Percentiles rank a stretch among this genome's conserved stretches.
phyloP scores from a whole-genome alignment of 2,113 vertebrate species.

The Pseudorasbora parva region DNA sequence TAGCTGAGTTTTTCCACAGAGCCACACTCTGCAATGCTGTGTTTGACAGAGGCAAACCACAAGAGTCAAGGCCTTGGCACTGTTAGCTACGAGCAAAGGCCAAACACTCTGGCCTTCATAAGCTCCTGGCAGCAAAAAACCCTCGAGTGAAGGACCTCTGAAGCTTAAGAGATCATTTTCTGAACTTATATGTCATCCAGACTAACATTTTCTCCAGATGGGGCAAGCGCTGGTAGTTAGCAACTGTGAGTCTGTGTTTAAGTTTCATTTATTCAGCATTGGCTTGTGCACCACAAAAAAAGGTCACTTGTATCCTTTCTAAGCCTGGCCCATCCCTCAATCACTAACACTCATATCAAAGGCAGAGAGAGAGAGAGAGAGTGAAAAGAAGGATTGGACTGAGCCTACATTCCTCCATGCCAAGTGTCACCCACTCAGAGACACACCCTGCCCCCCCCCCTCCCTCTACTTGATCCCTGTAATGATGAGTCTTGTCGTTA shows the following conservation, averaged over 20 bases:
- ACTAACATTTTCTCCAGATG: conserved; percentile 34
- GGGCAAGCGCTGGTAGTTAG: conserved; percentile 37
- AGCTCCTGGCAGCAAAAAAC: conserved; percentile 43
- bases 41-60: conserved; percentile 34
- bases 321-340: conserved; percentile 26
- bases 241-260: conserved; percentile 6
- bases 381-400: conserved; percentile 13
- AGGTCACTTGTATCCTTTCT: conserved; percentile 4
- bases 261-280: conserved; percentile 30
- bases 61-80: conserved; percentile 46
- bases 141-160: conserved; percentile 35
- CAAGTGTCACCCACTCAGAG: conserved; percentile 44
- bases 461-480: conserved; percentile 67
- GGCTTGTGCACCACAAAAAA: background rate
- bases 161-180: conserved; percentile 44
- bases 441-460: conserved; percentile 56
- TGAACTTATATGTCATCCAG: conserved; percentile 23
- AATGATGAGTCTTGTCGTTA: conserved; percentile 94
- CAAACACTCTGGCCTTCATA: conserved; percentile 54
- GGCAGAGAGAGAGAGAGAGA: background rate
- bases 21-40: conserved; percentile 23
- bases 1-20: conserved; percentile 54
- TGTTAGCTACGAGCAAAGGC: conserved; percentile 45
- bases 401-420: conserved; percentile 66
- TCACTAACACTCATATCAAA: conserved; percentile 40